Base-by-base conservation (phyloP, 2,113 vertebrate genomes). In the Cricetomys ansorgei region DNA sequence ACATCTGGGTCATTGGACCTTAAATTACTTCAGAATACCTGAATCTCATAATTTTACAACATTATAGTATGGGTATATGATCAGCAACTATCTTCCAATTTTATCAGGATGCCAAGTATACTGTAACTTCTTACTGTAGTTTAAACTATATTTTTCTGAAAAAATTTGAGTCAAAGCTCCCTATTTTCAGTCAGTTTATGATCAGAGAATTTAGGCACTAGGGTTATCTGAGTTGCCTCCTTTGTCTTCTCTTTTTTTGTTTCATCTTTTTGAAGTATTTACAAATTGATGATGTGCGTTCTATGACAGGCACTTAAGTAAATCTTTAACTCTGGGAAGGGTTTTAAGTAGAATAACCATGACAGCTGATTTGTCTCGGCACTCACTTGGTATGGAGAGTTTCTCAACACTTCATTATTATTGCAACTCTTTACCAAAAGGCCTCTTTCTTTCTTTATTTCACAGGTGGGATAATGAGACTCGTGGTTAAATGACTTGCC, bases 351-450 rank as follows among this genome's bases (percentile, higher is more conserved):
- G 40, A 84, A 31, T 64, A 64, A 84, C 45, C 57, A 64, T 84
- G 57, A 45, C 81, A 45, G 57, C 57, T 64, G 31, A 64, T 84
- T 64, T 84, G 59, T 84, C 59, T 64, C 81, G 31, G 40, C 81
- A 84, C 57, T 64, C 81, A 84, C 57, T 64, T 45, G 9, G 19
- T 62, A 64, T 43, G 57, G 34, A 57, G 81, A 31, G 40, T 84
- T 84, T 84, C 81, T 84, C 57, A 84, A 45, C 81, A 84, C 81
- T 64, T 84, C 81, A 84, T 84, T 84, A 84, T 62, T 84, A 84
- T 34, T 45, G 64, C 0, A 3, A 31, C 27, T 62, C 57, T 25
- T 73, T 64, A 40, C 31, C n/a, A 45, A 64, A 5, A 17, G 81
- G 9, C 25, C 27, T 62, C 53, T 84, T 64, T 62, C 53, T 84